Evolutionary conservation across 2,888 invertebrate species (phyloP).

Genomic region (Leptodirus hochenwartii): DNA sequence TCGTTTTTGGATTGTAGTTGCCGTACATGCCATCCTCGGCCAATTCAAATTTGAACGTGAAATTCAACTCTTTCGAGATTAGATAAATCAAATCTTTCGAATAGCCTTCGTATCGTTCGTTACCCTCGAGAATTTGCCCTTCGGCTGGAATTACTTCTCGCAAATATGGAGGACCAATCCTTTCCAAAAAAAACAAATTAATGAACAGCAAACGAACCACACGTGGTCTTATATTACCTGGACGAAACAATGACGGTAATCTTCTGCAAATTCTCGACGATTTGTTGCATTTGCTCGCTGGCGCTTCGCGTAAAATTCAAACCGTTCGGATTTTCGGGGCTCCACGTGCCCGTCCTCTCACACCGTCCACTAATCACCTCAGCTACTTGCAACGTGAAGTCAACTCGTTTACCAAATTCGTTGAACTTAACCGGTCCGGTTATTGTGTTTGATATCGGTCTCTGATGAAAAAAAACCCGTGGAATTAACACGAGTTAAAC

Average conservation of each 20-base stretch:
- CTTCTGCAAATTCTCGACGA: constrained; percentile 31
- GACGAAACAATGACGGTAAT: constrained; percentile 31
- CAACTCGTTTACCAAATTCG: constrained; percentile 40
- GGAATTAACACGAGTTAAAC: background rate
- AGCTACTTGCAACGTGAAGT: constrained; percentile 44
- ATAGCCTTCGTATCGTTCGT: constrained; percentile 72
- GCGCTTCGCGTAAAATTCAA: constrained; percentile 19
- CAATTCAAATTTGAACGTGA: constrained; percentile 50
- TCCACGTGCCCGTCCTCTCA: constrained; percentile 34
- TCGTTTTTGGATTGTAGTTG: constrained; percentile 43
- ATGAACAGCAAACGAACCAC: constrained; percentile 1
- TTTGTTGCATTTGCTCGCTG: constrained; percentile 25
- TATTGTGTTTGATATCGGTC: constrained; percentile 27
- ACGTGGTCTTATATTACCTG: constrained; percentile 17
- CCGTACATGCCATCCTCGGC: constrained; percentile 53
- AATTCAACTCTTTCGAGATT: constrained; percentile 36
- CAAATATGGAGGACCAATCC: constrained; percentile 55
- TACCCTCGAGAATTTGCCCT: constrained; percentile 44
- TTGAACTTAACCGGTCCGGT: constrained; percentile 50
- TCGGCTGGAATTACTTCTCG: constrained; percentile 8
- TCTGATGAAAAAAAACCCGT: constrained; percentile 12
- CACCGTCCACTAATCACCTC: constrained; percentile 39
- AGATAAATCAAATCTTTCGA: constrained; percentile 76
- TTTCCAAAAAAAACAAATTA: too few relatives aligned
- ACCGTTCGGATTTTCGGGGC: constrained; percentile 17